A percentile compares a stretch with the other conserved stretches of the same genome.
Conservation (phyloP, 1,140 invertebrate species). For the Mactra quadrangularis region DNA sequence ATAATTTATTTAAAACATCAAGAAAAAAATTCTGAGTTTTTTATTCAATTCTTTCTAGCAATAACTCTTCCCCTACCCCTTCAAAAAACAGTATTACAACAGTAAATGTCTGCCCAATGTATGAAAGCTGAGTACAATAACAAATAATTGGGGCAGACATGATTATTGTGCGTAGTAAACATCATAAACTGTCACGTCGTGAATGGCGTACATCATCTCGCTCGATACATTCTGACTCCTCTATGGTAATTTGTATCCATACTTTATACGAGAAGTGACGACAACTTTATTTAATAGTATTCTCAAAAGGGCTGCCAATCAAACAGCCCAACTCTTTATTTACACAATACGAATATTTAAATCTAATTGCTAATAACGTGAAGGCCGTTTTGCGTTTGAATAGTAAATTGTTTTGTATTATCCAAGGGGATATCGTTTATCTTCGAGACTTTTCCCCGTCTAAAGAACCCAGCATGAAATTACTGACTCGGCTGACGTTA, state of each 20-base stretch:
- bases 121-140: too few relatives aligned
- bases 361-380: constrained; percentile 55
- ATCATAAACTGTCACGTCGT: neutral
- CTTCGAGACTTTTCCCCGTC: constrained; percentile 24
- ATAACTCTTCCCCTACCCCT: too few relatives aligned
- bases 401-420: constrained; percentile 62
- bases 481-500: constrained; percentile 46
- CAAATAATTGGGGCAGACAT: too few relatives aligned
- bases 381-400: constrained; percentile 61
- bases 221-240: constrained; percentile 5
- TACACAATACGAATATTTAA: constrained; percentile 56
- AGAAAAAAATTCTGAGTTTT: too few relatives aligned
- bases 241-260: neutral
- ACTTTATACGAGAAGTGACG: constrained; percentile 24
- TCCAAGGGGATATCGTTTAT: constrained; percentile 30
- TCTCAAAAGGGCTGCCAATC: constrained; percentile 29
- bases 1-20: too few relatives aligned
- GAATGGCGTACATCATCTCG: neutral
- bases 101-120: too few relatives aligned
- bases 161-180: neutral
- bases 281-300: constrained; percentile 56
- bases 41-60: too few relatives aligned
- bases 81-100: too few relatives aligned
- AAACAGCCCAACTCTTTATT: constrained; percentile 46
- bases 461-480: constrained; percentile 54